phyloP scores from a whole-genome alignment of 1,140 invertebrate species.

The Hormaphis cornu region DNA sequence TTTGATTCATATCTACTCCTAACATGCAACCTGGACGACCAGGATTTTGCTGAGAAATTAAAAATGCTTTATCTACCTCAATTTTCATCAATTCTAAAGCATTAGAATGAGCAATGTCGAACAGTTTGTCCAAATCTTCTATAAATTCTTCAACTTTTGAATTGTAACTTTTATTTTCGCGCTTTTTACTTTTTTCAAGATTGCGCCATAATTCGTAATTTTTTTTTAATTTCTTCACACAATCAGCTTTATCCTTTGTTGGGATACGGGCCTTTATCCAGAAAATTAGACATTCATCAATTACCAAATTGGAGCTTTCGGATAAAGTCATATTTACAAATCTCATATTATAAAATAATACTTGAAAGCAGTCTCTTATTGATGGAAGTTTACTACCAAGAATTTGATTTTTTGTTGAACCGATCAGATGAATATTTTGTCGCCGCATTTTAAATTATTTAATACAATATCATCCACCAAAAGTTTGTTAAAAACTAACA shows the following conservation, averaged over 20 bases:
- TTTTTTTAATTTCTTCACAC: constrained; percentile 33
- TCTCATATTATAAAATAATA: constrained; percentile 35
- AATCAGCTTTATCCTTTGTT: constrained; percentile 29
- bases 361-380: constrained; percentile 30
- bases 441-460: background rate
- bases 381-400: constrained; percentile 34
- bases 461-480: background rate
- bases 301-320: constrained; percentile 33
- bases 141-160: constrained; percentile 34
- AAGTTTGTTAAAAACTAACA: background rate
- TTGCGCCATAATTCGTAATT: constrained; percentile 33
- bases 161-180: constrained; percentile 8
- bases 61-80: constrained; percentile 34
- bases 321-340: constrained; percentile 25
- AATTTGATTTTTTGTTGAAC: constrained; percentile 27
- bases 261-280: constrained; percentile 28
- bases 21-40: constrained; percentile 19
- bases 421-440: background rate
- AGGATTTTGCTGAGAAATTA: constrained; percentile 31
- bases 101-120: constrained; percentile 38
- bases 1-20: background rate
- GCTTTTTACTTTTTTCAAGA: constrained; percentile 32
- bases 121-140: constrained; percentile 36
- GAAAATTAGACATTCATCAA: constrained; percentile 33
- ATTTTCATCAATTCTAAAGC: constrained; percentile 34